Conservation (phyloP, 1,140 invertebrate genomes). For the Idris sp. region DNA sequence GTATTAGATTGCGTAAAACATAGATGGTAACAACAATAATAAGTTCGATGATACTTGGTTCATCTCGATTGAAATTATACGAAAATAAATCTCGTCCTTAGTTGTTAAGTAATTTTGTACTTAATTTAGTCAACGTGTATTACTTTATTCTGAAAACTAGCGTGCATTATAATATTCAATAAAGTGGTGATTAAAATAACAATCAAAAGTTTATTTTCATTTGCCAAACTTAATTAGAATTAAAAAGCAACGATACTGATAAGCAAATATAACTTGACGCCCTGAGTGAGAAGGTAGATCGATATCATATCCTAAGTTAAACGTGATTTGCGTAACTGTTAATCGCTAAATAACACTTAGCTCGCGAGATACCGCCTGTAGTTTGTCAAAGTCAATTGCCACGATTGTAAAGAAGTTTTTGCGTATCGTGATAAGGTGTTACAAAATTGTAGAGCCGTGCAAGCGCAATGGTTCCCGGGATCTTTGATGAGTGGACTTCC, state of each 20-base stretch:
- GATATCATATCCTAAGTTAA: conserved; percentile 29
- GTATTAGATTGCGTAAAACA: conserved; percentile 15
- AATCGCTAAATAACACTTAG: conserved; percentile 32
- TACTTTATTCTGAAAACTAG: conserved; percentile 36
- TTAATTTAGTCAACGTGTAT: conserved; percentile 66
- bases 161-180: conserved; percentile 57
- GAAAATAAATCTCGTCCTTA: conserved; percentile 60
- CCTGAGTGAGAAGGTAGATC: no score
- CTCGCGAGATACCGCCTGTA: conserved; percentile 11
- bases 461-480: conserved; percentile 55
- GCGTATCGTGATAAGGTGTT: conserved; percentile 42
- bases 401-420: conserved; percentile 37
- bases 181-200: conserved; percentile 39
- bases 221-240: no score
- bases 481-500: conserved; percentile 72
- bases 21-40: conserved; percentile 20
- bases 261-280: no score
- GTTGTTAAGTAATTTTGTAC: conserved; percentile 73
- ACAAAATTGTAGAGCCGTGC: conserved; percentile 43
- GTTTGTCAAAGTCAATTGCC: conserved; percentile 52
- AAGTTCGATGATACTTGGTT: conserved; percentile 65
- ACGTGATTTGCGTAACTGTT: conserved; percentile 24
- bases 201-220: no score
- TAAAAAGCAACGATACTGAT: no score
- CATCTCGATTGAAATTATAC: conserved; percentile 48